These are phyloP conservation scores for Petrocephalus schoutedeni DNA, from an alignment of 2,797 vertebrate genomes.

Conservation along the genomic window DNA sequence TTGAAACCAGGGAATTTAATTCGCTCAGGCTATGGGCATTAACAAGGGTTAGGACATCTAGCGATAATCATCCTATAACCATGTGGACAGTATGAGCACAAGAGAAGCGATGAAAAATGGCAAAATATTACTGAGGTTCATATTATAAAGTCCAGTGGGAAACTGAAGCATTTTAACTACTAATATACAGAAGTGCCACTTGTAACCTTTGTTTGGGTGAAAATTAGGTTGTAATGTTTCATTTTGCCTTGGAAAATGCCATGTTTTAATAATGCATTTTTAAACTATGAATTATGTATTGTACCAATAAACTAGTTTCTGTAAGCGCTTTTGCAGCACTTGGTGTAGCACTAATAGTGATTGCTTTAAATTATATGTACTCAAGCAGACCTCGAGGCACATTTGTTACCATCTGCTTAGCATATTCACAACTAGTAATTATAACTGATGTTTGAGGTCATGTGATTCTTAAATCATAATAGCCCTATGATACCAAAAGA, in stretches of 20 bases:
- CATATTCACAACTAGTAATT: neutral
- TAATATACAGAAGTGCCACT: neutral
- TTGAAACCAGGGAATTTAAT: neutral
- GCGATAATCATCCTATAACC: neutral
- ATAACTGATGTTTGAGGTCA: neutral
- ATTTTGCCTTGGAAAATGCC: neutral
- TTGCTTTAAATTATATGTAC: neutral
- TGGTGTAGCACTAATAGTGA: neutral
- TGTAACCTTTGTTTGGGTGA: neutral
- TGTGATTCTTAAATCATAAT: neutral
- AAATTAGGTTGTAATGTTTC: neutral
- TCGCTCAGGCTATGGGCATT: neutral
- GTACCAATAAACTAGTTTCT: neutral
- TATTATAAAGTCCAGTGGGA: neutral
- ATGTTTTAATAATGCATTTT: slow-evolving; percentile 8
- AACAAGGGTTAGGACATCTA: neutral
- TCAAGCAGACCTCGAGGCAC: neutral
- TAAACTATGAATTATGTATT: neutral
- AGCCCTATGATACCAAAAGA: neutral
- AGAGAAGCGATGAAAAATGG: neutral
- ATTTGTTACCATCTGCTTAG: neutral
- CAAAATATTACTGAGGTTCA: neutral
- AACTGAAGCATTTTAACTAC: neutral
- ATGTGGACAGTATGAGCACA: neutral
- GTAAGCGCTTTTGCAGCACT: neutral